Evolutionary conservation across 2,888 invertebrate species (phyloP).

Genomic region (Yponomeuta cagnagella): DNA sequence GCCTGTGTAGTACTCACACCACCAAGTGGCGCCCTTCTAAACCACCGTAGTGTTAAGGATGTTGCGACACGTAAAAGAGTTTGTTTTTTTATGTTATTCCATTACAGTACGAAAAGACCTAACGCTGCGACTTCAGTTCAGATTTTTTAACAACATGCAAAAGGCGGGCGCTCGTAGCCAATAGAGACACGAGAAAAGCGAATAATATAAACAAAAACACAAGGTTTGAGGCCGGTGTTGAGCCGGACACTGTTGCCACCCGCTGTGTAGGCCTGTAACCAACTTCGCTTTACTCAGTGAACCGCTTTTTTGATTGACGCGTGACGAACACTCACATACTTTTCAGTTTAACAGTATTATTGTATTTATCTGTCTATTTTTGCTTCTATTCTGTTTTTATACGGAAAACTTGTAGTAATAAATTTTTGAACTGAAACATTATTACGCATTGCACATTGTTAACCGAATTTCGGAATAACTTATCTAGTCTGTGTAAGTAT

Average conservation of each 20-base stretch:
- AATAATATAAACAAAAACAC: constrained; percentile 33
- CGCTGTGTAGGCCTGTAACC: constrained; percentile 43
- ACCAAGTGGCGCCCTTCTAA: background rate
- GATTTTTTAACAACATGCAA: constrained; percentile 95
- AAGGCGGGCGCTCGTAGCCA: constrained; percentile 91
- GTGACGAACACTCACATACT: constrained; percentile 40
- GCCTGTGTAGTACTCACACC: background rate
- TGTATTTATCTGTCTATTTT: background rate
- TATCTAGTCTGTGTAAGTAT: background rate
- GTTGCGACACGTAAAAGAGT: background rate
- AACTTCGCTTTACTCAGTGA: constrained; percentile 54
- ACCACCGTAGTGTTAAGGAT: background rate
- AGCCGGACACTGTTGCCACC: constrained; percentile 60
- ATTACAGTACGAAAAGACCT: constrained; percentile 96
- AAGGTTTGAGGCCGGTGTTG: constrained; percentile 53
- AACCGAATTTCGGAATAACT: too few species aligned
- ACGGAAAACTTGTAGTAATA: too few species aligned
- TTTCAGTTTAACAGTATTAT: background rate
- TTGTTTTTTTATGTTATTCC: constrained; percentile 36
- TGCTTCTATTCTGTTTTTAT: constrained; percentile 6
- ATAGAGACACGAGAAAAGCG: constrained; percentile 51
- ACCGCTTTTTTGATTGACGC: constrained; percentile 54
- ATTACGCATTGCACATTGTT: too few species aligned
- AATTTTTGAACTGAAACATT: background rate
- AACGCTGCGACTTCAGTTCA: constrained; percentile 95